These are phyloP conservation scores for Oenanthe melanoleuca DNA, from an alignment of 2,113 vertebrate genomes.

Conservation along the genomic window DNA sequence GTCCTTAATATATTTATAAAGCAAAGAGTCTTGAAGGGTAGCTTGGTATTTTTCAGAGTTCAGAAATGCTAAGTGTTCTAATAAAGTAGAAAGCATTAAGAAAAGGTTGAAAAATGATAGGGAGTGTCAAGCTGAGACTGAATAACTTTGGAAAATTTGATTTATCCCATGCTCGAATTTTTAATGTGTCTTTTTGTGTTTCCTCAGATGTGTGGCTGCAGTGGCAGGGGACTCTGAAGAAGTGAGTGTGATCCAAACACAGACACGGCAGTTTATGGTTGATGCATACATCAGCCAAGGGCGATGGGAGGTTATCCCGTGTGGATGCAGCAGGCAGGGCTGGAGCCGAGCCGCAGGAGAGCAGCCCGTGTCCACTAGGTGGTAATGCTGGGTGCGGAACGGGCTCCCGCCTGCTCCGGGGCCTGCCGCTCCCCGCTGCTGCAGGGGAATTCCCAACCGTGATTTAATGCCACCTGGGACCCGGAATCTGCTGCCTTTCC, in stretches of 20 bases:
- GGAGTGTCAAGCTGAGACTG: neutral
- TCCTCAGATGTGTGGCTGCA: neutral
- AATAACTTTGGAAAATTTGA: neutral
- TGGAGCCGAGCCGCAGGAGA: neutral
- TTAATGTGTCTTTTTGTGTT: neutral
- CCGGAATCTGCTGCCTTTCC: neutral
- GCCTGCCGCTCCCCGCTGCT: neutral
- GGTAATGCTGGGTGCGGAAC: neutral
- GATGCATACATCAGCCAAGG: neutral
- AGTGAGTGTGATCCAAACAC: neutral
- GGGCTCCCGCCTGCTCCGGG: neutral
- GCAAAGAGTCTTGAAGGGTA: neutral
- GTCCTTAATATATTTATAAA: neutral
- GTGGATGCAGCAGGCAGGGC: accelerated
- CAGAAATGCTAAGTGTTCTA: neutral
- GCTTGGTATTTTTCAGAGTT: neutral
- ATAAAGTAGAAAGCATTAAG: neutral
- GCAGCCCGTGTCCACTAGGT: neutral
- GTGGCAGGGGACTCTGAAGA: neutral
- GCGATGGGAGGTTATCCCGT: accelerated
- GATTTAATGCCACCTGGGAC: neutral
- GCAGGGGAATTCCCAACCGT: neutral
- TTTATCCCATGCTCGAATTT: neutral
- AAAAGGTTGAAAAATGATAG: neutral
- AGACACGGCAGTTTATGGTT: neutral